Conservation (phyloP, 1,140 invertebrate genomes). For the Xylocopa sonorina region DNA sequence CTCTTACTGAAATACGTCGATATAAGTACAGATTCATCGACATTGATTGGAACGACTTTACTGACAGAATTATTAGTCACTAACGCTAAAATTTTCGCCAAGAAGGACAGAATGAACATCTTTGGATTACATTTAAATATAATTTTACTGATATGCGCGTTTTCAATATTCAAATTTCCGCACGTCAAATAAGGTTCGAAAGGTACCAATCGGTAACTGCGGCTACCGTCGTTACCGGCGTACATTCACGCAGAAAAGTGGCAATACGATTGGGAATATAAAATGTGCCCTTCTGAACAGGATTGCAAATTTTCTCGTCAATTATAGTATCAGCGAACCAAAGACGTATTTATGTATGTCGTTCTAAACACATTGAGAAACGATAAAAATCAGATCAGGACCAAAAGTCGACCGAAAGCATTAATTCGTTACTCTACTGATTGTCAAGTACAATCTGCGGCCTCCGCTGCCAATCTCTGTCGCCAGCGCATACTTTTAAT, state of each 20-base stretch:
- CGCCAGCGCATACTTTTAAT: conserved; percentile 24
- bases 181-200: neutral
- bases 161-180: neutral
- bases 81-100: neutral
- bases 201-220: neutral
- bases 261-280: neutral
- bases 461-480: conserved; percentile 2
- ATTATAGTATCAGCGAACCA: neutral
- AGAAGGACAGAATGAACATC: neutral
- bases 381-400: neutral
- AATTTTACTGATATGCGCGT: conserved; percentile 1
- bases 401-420: conserved; percentile 6
- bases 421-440: conserved; percentile 53
- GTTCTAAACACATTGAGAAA: neutral
- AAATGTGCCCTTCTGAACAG: neutral
- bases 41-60: neutral
- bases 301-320: neutral
- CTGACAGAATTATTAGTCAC: neutral
- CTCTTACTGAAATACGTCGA: too few species aligned
- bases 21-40: too few species aligned
- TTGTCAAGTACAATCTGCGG: conserved; percentile 55
- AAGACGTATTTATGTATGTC: too few species aligned
- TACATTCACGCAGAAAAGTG: neutral
- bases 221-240: neutral
- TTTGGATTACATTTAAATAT: neutral